These are phyloP conservation scores for Orius insidiosus DNA, from an alignment of 1,140 invertebrate genomes.

Conservation along the genomic window DNA sequence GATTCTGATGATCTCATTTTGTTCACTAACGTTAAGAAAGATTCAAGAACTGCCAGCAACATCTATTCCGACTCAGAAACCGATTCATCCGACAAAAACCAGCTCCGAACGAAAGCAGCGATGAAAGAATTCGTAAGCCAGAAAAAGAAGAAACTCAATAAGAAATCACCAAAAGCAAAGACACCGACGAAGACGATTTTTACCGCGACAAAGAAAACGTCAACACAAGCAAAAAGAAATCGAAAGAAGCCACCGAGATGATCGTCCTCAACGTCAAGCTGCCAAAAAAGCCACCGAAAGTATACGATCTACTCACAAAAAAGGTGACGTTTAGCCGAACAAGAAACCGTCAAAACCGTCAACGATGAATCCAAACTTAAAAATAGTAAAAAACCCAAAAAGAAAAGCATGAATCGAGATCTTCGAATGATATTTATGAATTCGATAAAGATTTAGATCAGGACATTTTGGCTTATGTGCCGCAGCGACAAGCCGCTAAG, in stretches of 20 bases:
- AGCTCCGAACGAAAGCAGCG: constrained; percentile 55
- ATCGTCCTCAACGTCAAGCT: constrained; percentile 81
- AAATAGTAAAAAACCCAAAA: constrained; percentile 16
- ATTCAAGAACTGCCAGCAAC: constrained; percentile 29
- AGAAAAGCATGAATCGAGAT: constrained; percentile 14
- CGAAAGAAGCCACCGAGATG: constrained; percentile 44
- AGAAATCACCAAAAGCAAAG: constrained; percentile 14
- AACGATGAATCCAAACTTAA: constrained; percentile 25
- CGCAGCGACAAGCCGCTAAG: constrained; percentile 75
- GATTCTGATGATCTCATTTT: constrained; percentile 57
- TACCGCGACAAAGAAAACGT: constrained; percentile 35
- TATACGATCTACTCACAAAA: constrained; percentile 35
- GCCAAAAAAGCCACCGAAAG: constrained; percentile 80
- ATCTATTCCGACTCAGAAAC: constrained; percentile 60
- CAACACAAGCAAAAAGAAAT: constrained; percentile 33
- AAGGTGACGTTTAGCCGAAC: constrained; percentile 17
- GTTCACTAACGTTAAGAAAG: constrained; percentile 23
- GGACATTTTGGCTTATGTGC: constrained; percentile 67
- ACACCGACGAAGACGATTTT: constrained; percentile 22
- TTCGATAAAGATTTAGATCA: constrained; percentile 43
- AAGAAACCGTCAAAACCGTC: constrained; percentile 23
- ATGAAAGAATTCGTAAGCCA: constrained; percentile 53
- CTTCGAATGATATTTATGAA: constrained; percentile 35
- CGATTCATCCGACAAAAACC: constrained; percentile 27
- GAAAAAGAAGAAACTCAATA: constrained; percentile 24